A percentile compares a stretch with the other conserved stretches of the same genome.
Evolutionary conservation across 2,797 vertebrate species (phyloP).

Genomic region (Astyanax mexicanus): DNA sequence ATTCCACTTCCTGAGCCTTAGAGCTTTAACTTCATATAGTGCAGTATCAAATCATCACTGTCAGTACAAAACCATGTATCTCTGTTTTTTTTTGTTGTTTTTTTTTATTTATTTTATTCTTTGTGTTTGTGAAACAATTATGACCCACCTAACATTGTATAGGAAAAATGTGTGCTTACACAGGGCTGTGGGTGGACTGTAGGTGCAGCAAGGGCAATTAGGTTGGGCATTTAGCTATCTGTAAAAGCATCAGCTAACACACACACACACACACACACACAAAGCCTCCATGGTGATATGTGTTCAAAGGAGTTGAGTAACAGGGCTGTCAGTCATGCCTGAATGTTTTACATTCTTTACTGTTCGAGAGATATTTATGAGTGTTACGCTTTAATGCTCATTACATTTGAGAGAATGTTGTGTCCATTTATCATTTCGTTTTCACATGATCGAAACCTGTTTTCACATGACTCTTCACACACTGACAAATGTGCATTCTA

Average conservation of each 20-base stretch:
- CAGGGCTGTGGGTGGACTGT: too few species aligned
- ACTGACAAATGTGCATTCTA: not conserved
- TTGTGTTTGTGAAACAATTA: too few species aligned
- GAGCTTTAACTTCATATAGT: too few species aligned
- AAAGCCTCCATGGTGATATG: not conserved
- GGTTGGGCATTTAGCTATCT: slow-evolving; percentile 3
- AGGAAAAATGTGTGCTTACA: too few species aligned
- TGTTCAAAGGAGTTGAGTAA: not conserved
- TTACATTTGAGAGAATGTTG: not conserved
- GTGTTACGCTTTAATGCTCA: not conserved
- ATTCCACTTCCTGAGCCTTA: too few species aligned
- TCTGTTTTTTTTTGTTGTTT: too few species aligned
- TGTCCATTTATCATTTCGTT: not conserved
- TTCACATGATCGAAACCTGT: too few species aligned
- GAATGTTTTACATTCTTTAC: slow-evolving; percentile 18
- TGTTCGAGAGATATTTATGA: not conserved
- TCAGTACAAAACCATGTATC: too few species aligned
- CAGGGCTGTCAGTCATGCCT: slow-evolving; percentile 3
- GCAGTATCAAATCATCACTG: too few species aligned
- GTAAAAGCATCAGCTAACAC: not conserved
- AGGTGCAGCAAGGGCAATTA: not conserved
- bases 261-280: not conserved
- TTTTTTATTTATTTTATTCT: too few species aligned
- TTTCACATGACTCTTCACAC: not conserved
- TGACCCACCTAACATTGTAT: too few species aligned